These are phyloP conservation scores for Limosa lapponica DNA, from an alignment of 2,797 vertebrate species.

Conservation along the genomic window DNA sequence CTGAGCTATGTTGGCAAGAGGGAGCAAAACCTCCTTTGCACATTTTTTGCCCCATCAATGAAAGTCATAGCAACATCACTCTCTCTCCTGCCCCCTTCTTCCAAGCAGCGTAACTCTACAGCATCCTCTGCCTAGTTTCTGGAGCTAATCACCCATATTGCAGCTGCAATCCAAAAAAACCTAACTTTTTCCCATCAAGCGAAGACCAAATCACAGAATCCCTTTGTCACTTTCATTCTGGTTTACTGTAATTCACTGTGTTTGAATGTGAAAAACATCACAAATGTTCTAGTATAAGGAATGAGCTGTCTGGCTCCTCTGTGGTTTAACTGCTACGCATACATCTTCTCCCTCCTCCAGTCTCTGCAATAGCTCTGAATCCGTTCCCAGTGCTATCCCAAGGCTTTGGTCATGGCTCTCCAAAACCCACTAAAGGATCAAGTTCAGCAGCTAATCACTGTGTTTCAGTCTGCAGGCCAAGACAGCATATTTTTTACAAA, in stretches of 20 bases:
- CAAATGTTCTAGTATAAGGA: background rate
- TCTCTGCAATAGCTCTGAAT: background rate
- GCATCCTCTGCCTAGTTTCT: background rate
- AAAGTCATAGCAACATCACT: background rate
- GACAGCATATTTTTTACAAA: background rate
- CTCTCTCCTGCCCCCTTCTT: background rate
- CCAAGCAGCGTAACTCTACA: background rate
- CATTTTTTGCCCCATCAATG: background rate
- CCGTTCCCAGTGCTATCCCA: background rate
- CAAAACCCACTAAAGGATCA: slow-evolving; percentile 16
- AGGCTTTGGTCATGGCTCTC: background rate
- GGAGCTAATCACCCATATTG: background rate
- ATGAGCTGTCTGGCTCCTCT: slow-evolving; percentile 14
- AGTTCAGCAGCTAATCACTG: background rate
- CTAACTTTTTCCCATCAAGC: background rate
- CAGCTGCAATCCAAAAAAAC: background rate
- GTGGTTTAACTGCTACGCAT: background rate
- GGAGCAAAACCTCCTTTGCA: background rate
- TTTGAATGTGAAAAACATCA: background rate
- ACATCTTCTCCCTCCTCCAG: background rate
- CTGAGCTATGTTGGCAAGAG: background rate
- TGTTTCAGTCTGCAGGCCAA: background rate
- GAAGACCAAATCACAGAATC: background rate
- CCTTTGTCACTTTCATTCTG: background rate
- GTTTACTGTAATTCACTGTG: background rate